Percentiles rank a stretch among this genome's conserved stretches.
Evolutionary conservation across 2,797 vertebrate species (phyloP).

Genomic region (Echeneis naucrates): DNA sequence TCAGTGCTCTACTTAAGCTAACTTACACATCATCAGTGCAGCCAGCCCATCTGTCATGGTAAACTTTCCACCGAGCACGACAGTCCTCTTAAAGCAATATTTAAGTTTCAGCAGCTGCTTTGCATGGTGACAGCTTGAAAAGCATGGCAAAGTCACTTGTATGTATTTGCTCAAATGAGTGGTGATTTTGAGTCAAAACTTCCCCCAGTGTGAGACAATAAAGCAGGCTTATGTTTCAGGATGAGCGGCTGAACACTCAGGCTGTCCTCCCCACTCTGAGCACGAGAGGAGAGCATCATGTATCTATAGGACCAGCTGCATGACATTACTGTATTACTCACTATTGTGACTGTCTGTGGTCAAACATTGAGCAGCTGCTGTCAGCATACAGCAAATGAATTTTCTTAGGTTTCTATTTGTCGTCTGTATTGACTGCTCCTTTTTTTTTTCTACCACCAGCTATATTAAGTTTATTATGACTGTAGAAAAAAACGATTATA

Average conservation of each 20-base stretch:
- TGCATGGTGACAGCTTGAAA: constrained; percentile 49
- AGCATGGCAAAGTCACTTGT: constrained; percentile 48
- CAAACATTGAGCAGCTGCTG: constrained; percentile 40
- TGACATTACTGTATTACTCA: constrained; percentile 39
- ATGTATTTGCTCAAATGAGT: constrained; percentile 58
- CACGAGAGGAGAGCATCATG: constrained; percentile 32
- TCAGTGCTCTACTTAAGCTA: constrained; percentile 49
- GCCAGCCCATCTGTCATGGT: constrained; percentile 62
- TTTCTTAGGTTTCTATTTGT: constrained; percentile 14
- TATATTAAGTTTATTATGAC: constrained; percentile 30
- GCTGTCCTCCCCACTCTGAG: background rate
- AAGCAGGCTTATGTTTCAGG: constrained; percentile 50
- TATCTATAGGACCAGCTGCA: constrained; percentile 35
- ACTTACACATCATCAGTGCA: constrained; percentile 63
- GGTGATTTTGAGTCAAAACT: constrained; percentile 54
- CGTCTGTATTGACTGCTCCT: constrained; percentile 16
- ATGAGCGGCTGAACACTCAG: constrained; percentile 31
- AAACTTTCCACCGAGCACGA: constrained; percentile 63
- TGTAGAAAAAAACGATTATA: constrained; percentile 35
- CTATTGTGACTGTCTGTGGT: constrained; percentile 47
- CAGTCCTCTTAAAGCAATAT: constrained; percentile 67
- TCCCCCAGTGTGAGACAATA: constrained; percentile 44
- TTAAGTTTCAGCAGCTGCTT: constrained; percentile 70
- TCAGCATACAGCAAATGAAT: constrained; percentile 24
- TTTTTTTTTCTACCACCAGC: constrained; percentile 20